Percentiles rank a stretch among this genome's conserved stretches.
These are phyloP conservation scores for Acleris holmiana DNA, from an alignment of 2,888 invertebrate species.

Conservation along the genomic window DNA sequence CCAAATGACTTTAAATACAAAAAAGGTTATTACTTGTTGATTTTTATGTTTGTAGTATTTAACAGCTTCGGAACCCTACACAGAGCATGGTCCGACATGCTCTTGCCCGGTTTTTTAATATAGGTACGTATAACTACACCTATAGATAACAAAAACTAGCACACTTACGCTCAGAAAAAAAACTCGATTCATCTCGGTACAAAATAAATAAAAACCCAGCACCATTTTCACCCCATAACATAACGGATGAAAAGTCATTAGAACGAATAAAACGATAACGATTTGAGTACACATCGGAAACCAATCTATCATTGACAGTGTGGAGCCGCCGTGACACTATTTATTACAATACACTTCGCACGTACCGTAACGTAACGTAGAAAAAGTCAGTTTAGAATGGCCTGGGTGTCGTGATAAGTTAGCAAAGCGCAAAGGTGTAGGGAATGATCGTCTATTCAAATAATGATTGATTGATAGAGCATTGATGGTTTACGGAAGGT, in stretches of 20 bases:
- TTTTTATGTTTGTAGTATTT: too few species aligned
- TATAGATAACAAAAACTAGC: too few species aligned
- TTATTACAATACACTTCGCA: neutral
- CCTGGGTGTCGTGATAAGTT: neutral
- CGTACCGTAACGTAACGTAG: neutral
- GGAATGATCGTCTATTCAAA: slow-evolving; percentile 22
- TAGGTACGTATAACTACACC: too few species aligned
- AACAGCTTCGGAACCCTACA: too few species aligned
- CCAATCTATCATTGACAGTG: slow-evolving; percentile 26
- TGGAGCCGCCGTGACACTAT: neutral
- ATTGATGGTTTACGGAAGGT: slow-evolving; percentile 24
- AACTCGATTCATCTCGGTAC: too few species aligned
- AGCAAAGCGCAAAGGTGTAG: slow-evolving; percentile 17
- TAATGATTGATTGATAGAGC: slow-evolving; percentile 21
- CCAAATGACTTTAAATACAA: too few species aligned
- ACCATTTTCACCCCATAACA: neutral
- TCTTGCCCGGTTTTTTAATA: too few species aligned
- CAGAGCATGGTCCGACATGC: too few species aligned
- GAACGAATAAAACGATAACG: neutral
- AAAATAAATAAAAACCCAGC: too few species aligned
- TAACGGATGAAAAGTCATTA: neutral
- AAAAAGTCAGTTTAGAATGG: neutral
- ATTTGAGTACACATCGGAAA: slow-evolving; percentile 25
- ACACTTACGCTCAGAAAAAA: too few species aligned
- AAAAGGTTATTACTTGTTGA: too few species aligned